Base-by-base conservation (phyloP, 2,797 vertebrate genomes). In the Lepus townsendii region DNA sequence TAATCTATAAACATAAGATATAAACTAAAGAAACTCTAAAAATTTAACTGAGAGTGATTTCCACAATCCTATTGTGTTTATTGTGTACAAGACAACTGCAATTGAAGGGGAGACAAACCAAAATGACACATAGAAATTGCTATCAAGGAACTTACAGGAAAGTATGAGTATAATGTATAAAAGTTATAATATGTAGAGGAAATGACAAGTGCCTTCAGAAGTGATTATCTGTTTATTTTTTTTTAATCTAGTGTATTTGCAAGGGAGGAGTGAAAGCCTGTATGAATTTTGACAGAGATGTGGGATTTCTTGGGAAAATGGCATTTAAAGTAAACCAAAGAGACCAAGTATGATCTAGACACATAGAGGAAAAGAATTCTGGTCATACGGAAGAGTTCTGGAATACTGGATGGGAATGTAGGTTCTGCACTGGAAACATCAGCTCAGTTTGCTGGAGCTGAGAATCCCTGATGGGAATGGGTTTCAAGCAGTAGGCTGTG, bases 81-180 rank as follows among this genome's bases (percentile, higher is more conserved):
- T 11, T n/a, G 2, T 62, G 26, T 66, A 78, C 3, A 91, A 47
- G 76, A 84, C 42, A 90, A 80, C 47, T 90, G 35, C 26, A 57
- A 1, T 82, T 85, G 38, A 54, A 78, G 27, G 66, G 75, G 60
- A 83, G n/a, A 19, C 6, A 47, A 47, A 78, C 0, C n/a, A 57
- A 75, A 75, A 57, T 93, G 92, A 78, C 24, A 52, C 30, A 50
- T 63, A 95, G 32, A 93, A 87, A 90, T 52, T 77, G 42, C 83
- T 92, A 63, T 94, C 35, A 95, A 80, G 69, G 24, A 92, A 47
- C 57, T 57, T 86, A 68, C 13, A 87, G 80, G 77, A 90, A 76
- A 38, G 38, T 66, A 87, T 30, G 57, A 93, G 10, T 12, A 30
- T 47, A 20, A 62, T 32, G 4, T 71, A 42, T 63, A 75, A 78